Evolutionary conservation across 2,888 invertebrate genomes (phyloP), one percentile per base, ranked within the genome.

Genomic region (Eulithis prunata): DNA sequence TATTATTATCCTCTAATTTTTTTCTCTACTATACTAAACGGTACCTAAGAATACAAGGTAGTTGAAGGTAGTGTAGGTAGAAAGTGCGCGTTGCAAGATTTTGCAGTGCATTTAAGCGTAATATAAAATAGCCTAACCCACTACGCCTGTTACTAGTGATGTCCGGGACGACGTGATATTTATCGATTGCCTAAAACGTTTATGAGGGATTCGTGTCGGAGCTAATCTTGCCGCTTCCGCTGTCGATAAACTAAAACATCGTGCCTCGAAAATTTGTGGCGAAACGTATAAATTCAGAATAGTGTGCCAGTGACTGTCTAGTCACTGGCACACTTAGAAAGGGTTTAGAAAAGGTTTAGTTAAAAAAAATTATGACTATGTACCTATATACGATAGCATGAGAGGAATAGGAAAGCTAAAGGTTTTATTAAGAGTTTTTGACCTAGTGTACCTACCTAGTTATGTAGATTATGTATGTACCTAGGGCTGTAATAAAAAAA

Each of bases 191-290:
- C 86, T 83, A 81, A 83, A 88, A 87, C 82, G 86, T 87, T 88
- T 89, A 87, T 87, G 86, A 88, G 90, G 80, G 85, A 86, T 87
- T 90, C 89, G 89, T 89, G 90, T 84, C 85, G 76, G 78, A 81
- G 84, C 82, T 89, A 90, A 90, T 90, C 89, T 87, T 79, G 80
- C 76, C 78, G 75, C 85, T 91, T 90, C 90, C 91, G 89, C 76
- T 85, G 83, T 83, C 88, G 89, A 89, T 89, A 88, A 88, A 87
- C 86, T 80, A 81, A 85, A 87, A 85, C 82, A 86, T 82, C 78
- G 58, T 57, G 57, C 77, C 74, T 72, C 69, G 69, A 62, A 74
- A 77, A 76, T 78, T 81, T 77, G 77, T 74, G 65, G 72, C 71
- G 68, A 76, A 78, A 59, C 52, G 45, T 67, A 66, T 66, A 68